phyloP scores from a whole-genome alignment of 2,797 vertebrate genomes.

The Sphenodon punctatus region DNA sequence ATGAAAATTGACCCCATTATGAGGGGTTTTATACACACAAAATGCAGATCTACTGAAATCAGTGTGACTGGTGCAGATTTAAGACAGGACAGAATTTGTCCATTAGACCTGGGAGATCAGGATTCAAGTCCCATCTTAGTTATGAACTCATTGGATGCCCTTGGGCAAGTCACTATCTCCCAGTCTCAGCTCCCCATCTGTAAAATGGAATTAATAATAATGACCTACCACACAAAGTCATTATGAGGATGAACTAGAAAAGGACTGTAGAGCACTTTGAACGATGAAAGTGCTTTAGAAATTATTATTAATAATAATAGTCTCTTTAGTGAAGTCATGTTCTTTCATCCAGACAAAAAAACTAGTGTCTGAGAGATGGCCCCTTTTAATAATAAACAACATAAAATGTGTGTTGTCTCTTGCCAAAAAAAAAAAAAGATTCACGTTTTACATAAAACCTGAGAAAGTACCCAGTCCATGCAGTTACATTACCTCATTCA shows the following conservation, averaged over 20 bases:
- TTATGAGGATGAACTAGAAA: too few relatives aligned
- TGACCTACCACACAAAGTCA: too few relatives aligned
- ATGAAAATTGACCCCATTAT: neutral
- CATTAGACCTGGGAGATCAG: too few relatives aligned
- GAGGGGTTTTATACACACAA: neutral
- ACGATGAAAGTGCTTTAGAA: too few relatives aligned
- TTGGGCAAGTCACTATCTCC: too few relatives aligned
- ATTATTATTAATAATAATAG: too few relatives aligned
- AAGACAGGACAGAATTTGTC: conserved; percentile 19
- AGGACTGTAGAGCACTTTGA: too few relatives aligned
- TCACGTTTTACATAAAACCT: neutral
- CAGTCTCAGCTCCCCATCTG: too few relatives aligned
- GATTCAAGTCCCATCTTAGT: too few relatives aligned
- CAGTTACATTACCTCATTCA: neutral
- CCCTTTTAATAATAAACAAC: neutral
- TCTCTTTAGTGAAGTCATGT: conserved; percentile 49
- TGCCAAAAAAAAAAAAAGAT: neutral
- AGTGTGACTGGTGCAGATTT: conserved; percentile 8
- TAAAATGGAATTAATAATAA: too few relatives aligned
- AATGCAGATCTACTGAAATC: neutral
- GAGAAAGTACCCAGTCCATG: neutral
- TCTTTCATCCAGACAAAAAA: conserved; percentile 64
- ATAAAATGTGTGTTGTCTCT: neutral
- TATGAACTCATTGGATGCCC: too few relatives aligned
- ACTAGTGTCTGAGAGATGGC: conserved; percentile 58